phyloP scores from a whole-genome alignment of 2,797 vertebrate species.

The Neosilurus mollespiculum region DNA sequence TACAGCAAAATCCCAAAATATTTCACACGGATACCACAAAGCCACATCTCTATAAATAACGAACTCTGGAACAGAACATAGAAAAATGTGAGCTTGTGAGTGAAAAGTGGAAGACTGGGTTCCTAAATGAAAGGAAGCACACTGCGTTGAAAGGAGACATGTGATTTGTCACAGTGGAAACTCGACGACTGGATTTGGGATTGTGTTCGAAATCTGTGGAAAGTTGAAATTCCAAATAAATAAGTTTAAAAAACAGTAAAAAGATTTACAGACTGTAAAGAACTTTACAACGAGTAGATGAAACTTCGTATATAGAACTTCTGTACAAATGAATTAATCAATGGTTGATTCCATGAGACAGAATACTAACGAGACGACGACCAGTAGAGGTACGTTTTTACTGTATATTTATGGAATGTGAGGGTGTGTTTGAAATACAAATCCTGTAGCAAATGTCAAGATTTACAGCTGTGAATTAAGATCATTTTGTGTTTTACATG shows the following conservation, averaged over 20 bases:
- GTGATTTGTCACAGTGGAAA: conserved; percentile 50
- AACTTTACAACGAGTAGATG: conserved; percentile 27
- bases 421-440: background rate
- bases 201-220: conserved; percentile 40
- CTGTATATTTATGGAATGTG: background rate
- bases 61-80: conserved; percentile 19
- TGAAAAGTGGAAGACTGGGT: conserved; percentile 53
- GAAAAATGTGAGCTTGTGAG: conserved; percentile 10
- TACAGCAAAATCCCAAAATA: background rate
- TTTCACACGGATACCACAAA: conserved; percentile 6
- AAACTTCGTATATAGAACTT: background rate
- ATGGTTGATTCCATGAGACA: background rate
- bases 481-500: background rate
- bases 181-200: conserved; percentile 28
- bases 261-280: conserved; percentile 34
- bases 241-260: conserved; percentile 29
- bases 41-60: conserved; percentile 5
- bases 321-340: conserved; percentile 24
- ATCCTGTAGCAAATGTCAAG: background rate
- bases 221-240: conserved; percentile 32
- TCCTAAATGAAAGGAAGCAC: conserved; percentile 49
- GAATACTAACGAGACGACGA: background rate
- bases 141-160: conserved; percentile 39
- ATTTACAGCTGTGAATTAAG: conserved; percentile 5
- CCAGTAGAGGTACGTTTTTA: background rate